phyloP scores from a whole-genome alignment of 2,113 vertebrate species.

The Epinephelus moara region DNA sequence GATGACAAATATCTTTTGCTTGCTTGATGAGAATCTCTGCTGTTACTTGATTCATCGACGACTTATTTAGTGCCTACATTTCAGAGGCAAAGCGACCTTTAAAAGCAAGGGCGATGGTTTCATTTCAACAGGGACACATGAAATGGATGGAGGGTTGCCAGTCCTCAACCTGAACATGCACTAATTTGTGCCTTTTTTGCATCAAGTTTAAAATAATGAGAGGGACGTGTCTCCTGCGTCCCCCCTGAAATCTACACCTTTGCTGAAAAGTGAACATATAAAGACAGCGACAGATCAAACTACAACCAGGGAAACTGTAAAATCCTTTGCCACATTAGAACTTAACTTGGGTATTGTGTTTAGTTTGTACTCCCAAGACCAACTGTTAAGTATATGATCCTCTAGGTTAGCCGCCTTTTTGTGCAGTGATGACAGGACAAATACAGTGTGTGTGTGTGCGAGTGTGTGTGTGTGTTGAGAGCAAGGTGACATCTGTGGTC shows the following conservation, averaged over 20 bases:
- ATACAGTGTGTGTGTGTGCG: background rate
- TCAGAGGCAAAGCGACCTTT: background rate
- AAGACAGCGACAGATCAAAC: background rate
- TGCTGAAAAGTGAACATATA: background rate
- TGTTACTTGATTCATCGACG: background rate
- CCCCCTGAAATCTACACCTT: no score
- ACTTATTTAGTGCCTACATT: background rate
- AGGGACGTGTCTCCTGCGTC: no score
- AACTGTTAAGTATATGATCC: background rate
- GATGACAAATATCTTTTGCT: background rate
- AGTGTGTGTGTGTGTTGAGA: background rate
- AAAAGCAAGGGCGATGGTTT: background rate
- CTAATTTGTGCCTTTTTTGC: no score
- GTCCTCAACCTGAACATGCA: no score
- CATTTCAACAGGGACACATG: no score
- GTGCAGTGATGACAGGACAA: background rate
- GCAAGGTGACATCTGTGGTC: constrained; percentile 26
- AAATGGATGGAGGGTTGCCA: no score
- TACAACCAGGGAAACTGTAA: background rate
- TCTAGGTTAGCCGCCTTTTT: background rate
- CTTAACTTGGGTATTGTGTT: background rate
- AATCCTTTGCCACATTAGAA: background rate
- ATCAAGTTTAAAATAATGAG: no score
- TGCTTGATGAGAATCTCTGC: background rate
- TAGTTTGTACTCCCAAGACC: background rate